phyloP scores from a whole-genome alignment of 1,140 invertebrate species.

The Eufriesea mexicana region DNA sequence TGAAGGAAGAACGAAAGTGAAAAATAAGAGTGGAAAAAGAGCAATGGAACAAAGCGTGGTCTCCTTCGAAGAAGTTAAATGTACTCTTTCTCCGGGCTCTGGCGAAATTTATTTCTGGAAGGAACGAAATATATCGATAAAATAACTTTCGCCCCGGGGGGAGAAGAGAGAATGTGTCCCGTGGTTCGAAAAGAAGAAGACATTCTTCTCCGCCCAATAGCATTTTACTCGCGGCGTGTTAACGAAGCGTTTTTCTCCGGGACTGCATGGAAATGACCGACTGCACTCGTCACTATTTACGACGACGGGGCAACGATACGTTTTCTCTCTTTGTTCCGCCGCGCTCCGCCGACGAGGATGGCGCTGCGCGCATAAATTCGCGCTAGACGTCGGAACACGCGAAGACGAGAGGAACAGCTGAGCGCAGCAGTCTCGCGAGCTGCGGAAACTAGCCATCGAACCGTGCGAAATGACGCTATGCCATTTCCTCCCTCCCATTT shows the following conservation, averaged over 20 bases:
- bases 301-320: background rate
- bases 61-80: slow-evolving; percentile 35
- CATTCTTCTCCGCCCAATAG: slow-evolving; percentile 4
- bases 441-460: slow-evolving; percentile 6
- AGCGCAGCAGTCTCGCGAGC: background rate
- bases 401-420: slow-evolving; percentile 11
- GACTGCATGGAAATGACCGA: background rate
- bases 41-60: slow-evolving; percentile 20
- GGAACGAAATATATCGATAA: slow-evolving; percentile 42
- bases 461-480: background rate
- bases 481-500: background rate
- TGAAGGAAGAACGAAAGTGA: background rate
- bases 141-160: slow-evolving; percentile 16
- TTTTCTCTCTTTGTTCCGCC: background rate
- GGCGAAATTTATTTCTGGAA: slow-evolving; percentile 50
- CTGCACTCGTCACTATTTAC: background rate
- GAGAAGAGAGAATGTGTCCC: too few species aligned
- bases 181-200: background rate
- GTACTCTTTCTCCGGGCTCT: slow-evolving; percentile 4
- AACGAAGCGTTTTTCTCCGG: background rate
- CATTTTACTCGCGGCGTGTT: background rate
- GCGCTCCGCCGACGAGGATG: too few species aligned
- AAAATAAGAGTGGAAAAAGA: background rate
- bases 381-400: background rate
- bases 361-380: background rate